Conservation (phyloP, 2,888 invertebrate genomes). For the Heteromurus nitidus region DNA sequence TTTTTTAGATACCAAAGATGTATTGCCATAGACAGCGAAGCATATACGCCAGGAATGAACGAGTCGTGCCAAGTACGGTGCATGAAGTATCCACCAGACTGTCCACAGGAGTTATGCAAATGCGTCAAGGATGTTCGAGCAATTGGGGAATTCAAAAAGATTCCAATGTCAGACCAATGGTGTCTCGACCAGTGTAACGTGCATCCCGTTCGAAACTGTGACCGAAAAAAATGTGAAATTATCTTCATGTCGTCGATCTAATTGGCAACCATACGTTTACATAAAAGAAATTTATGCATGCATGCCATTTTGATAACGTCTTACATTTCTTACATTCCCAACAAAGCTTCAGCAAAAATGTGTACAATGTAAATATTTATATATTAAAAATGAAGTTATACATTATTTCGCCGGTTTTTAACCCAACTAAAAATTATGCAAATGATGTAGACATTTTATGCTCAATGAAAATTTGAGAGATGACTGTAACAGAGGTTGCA, state of each 20-base stretch:
- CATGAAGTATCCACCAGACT: conserved; percentile 89
- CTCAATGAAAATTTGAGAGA: too few species aligned
- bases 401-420: too few species aligned
- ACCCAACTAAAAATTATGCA: too few species aligned
- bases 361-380: too few species aligned
- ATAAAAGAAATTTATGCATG: too few species aligned
- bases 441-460: too few species aligned
- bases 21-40: conserved; percentile 81
- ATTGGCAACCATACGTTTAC: too few species aligned
- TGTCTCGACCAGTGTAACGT: conserved; percentile 91
- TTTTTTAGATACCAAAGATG: conserved; percentile 89
- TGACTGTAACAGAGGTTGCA: too few species aligned
- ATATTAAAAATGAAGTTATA: too few species aligned
- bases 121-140: conserved; percentile 89
- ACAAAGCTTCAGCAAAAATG: too few species aligned
- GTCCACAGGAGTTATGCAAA: conserved; percentile 84
- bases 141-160: conserved; percentile 84
- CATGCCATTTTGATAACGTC: too few species aligned
- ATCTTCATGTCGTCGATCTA: conserved; percentile 10
- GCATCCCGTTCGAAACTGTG: conserved; percentile 82
- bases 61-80: conserved; percentile 91
- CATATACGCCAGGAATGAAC: conserved; percentile 84
- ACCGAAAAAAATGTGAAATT: conserved; percentile 37
- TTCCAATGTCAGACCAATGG: conserved; percentile 85
- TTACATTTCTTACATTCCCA: too few species aligned